Base-by-base conservation (phyloP, 1,140 invertebrate genomes). In the Drosophila ambigua region DNA sequence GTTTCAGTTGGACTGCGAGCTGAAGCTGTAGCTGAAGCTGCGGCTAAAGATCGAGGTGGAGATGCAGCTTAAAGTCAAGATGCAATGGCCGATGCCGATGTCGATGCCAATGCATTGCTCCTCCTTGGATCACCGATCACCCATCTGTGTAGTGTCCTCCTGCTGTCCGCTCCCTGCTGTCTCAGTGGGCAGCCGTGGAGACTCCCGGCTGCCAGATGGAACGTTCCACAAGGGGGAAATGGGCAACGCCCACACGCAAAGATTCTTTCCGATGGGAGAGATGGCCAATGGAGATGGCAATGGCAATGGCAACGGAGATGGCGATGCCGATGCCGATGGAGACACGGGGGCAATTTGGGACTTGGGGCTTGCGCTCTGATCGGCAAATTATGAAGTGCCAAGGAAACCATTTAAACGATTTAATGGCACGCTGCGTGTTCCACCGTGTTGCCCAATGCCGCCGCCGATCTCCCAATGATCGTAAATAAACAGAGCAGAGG, bases 341-440 rank as follows among this genome's bases (percentile, higher is more conserved):
- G 57, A 60, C 72, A 67, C 53, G 44, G 66, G 66, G 68, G 81
- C 73, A 85, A 81, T 77, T 77, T 84, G 68, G 68, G 64, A 66
- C 79, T 84, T 84, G 65, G 80, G 79, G 79, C 35, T 13, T 39
- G 35, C 79, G 75, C 72, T 88, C 67, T 88, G 83, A 88, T 88
- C 84, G 83, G 79, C 76, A 88, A 88, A 88, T 88, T 88, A 88
- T 88, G 79, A 88, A 88, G 83, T 88, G 83, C 83, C 83, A 88
- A 78, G 72, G 69, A 88, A 88, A 66, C 83, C 83, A 88, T 88
- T 88, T 88, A 88, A 83, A 88, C 84, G 83, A 88, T 85, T 85
- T 85, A 85, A 85, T 85, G 79, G 74, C 71, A 85, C 78, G 69
- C 82, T 85, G 82, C 66, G 77, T 66, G 26, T 50, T 44, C 46